Evolutionary conservation across 2,888 invertebrate species (phyloP).

Genomic region (Sphinx pinastri): DNA sequence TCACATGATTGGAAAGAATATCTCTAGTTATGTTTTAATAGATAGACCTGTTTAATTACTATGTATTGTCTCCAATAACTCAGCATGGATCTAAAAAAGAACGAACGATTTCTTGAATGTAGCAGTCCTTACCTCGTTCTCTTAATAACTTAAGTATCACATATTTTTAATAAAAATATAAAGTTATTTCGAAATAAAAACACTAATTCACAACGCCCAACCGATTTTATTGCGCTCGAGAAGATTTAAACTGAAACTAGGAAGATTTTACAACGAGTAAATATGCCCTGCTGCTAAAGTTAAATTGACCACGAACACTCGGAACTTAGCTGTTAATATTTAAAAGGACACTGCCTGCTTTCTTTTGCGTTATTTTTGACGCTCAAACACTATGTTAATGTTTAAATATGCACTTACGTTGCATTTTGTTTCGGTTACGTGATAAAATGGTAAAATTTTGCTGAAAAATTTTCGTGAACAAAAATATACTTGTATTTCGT

Average conservation of each 20-base stretch:
- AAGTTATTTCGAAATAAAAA: slow-evolving; percentile 36
- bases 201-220: slow-evolving; percentile 40
- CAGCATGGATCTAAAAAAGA: no score
- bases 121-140: not conserved
- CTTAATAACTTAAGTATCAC: slow-evolving; percentile 23
- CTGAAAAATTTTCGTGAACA: not conserved
- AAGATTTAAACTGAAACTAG: slow-evolving; percentile 37
- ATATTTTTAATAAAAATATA: slow-evolving; percentile 25
- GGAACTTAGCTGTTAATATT: slow-evolving; percentile 34
- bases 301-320: slow-evolving; percentile 33
- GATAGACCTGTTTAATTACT: no score
- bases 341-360: not conserved
- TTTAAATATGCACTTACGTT: not conserved
- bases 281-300: slow-evolving; percentile 37
- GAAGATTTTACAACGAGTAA: slow-evolving; percentile 44
- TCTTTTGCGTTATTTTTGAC: not conserved
- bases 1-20: no score
- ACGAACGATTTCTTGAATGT: no score
- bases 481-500: not conserved
- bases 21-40: no score
- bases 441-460: no score
- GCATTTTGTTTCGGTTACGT: not conserved
- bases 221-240: slow-evolving; percentile 42
- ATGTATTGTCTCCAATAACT: no score
- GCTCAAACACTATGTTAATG: not conserved